Evolutionary conservation across 2,888 invertebrate genomes (phyloP), one percentile per base, ranked within the genome.

Genomic region (Apamea epomidion): DNA sequence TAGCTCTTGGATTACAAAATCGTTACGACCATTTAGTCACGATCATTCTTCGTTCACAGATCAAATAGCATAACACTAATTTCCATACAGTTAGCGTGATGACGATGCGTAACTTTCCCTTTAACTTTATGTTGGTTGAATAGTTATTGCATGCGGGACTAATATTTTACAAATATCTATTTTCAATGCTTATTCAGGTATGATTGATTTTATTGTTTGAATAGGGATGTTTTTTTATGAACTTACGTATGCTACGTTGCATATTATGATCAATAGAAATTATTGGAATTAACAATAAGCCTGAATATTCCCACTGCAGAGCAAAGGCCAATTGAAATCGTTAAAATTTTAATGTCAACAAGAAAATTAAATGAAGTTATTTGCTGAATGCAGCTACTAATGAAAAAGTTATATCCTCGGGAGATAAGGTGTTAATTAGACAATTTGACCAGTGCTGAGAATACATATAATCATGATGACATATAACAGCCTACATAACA

Each of bases 81-180:
- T 91, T 85, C 80, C 84, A 90, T 90, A 85, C 78, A 60, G 87
- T 82, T 91, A 88, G 86, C 89, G 87, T 91, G 91, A 89, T 89
- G 88, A 88, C 83, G 80, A 81, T 71, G 86, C 87, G 82, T 74
- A 83, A 87, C 88, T 90, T 89, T 90, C 87, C 85, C 89, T 88
- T 76, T 62, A 74, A 83, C 76, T 81, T 69, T 60, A 58, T 68
- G 67, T 42, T 74, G 60, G 42, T 64, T 73, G 72, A 81, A 81
- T 79, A 80, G 72, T 73, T 83, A 80, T 79, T 68, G 76, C 75
- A 73, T 76, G 79, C 72, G 48, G 76, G 78, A 76, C 77, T 78
- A 74, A 80, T 80, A 77, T 67, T 65, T 76, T 62, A 76, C 82
- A 76, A 82, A 84, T 82, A 86, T n/a, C 16, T 62, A 32, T 78